Evolutionary conservation across 2,888 invertebrate species (phyloP), one percentile per base, ranked within the genome.

Genomic region (Caenorhabditis afra): DNA sequence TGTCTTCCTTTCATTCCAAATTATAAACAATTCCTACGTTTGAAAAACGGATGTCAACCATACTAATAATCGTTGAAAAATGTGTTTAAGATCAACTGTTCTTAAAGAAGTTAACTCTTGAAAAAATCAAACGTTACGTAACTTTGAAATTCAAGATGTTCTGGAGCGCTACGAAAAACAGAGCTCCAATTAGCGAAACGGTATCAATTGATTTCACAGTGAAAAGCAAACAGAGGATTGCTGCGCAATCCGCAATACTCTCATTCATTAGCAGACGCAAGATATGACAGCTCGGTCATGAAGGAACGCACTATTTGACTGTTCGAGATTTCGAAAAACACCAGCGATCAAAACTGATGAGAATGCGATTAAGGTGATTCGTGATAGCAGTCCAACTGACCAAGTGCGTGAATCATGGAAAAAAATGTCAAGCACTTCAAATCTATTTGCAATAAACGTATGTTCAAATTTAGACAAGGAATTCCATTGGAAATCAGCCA

Each of bases 241-340:
- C 44, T 64, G 44, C 64, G 64, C 58, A 52, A 73, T 50, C n/a
- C 57, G n/a, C 44, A 45, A 29, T 57, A 39, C 0, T 20, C 22
- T 41, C 14, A 44, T 64, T 64, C 64, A 73, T 73, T 50, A 73
- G 57, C 58, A 50, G 57, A 73, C 41, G 41, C 49, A 58, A 65
- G 57, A 65, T 57, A 29, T 73, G 73, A 73, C 73, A 73, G 73
- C 20, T 65, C n/a, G 29, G 73, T 73, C 73, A 73, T 73, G 73
- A 49, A 55, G 55, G 20, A 18, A 39, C 41, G 14, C 4, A 5
- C 4, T 29, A 7, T 29, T 29, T 29, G 29, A 29, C 29, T 29
- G 29, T 29, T 29, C 29, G 7, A 29, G 29, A 29, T 29, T 29
- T 29, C 29, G 22, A 22, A 49, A 29, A 41, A 29, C 11, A 50